Base-by-base conservation (phyloP, 1,140 invertebrate species). In the Ceratina calcarata region DNA sequence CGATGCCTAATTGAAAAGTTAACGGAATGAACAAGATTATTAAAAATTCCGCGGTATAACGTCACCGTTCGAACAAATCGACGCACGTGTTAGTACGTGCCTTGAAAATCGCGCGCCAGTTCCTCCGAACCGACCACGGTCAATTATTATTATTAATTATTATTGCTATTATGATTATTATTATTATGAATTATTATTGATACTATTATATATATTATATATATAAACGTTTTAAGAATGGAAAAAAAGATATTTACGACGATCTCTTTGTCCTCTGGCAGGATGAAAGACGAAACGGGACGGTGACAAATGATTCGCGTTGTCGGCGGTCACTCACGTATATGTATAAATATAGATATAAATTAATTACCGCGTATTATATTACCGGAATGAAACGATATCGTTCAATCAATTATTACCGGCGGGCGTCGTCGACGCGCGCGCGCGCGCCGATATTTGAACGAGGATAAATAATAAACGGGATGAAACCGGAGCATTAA, bases 241-340 rank as follows among this genome's bases (percentile, higher is more conserved):
- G 62, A 72, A 62, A 71, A 67, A 72, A 67, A 72, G 2, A 77
- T 83, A 81, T 80, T 75, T 84, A 83, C 65, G 77, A 80, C 32
- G 67, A 90, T 89, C 83, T 89, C 85, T 45, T 45, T 89, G 86
- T 92, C 89, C 90, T 90, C 90, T 90, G 88, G 88, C 86, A 90
- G 89, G 89, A 90, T 90, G 82, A 86, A 75, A 61, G 18, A 32
- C 16, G 18, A 24, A 55, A 55, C n/a, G 15, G 45, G 15, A 53
- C n/a, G 15, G 45, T 15, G 32, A 53, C 3, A 51, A 6, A 58
- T 27, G 61, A 73, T 71, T 73, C 61, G 24, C 49, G 76, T 88
- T 82, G 72, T 81, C 62, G 61, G 75, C 71, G 77, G 58, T 80
- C 66, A 82, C 61, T 62, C 61, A 78, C 68, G 53, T 81, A 76